Conservation (phyloP, 2,888 invertebrate species). For the Sphaeridia pumilis region DNA sequence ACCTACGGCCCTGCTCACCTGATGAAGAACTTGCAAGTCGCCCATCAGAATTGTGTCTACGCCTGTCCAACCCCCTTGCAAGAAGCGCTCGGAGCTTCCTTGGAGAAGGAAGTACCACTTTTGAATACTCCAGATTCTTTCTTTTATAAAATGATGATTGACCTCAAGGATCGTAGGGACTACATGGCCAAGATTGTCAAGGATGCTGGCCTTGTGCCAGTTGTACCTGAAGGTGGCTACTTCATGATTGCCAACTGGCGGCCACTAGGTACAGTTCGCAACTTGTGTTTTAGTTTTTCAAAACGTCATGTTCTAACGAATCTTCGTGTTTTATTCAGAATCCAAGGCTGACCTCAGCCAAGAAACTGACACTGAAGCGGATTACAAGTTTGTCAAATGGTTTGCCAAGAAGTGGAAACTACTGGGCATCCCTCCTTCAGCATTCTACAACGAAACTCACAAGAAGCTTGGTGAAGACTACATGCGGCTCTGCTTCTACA, state of each 20-base stretch:
- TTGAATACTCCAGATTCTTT: slow-evolving; percentile 66
- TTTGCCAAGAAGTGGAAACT: slow-evolving; percentile 84
- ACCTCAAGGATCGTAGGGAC: slow-evolving; percentile 67
- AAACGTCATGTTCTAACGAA: neutral
- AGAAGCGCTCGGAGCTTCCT: slow-evolving; percentile 82
- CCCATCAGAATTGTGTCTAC: slow-evolving; percentile 56
- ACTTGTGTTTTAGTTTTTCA: neutral
- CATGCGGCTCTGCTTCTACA: slow-evolving; percentile 88
- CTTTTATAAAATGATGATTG: slow-evolving; percentile 60
- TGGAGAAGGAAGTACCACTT: slow-evolving; percentile 69
- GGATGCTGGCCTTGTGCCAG: slow-evolving; percentile 77
- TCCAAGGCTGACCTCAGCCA: slow-evolving; percentile 55
- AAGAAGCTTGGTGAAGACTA: slow-evolving; percentile 71
- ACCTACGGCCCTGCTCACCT: slow-evolving; percentile 46
- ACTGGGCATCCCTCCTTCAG: slow-evolving; percentile 85
- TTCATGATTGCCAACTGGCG: slow-evolving; percentile 94
- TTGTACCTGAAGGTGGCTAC: slow-evolving; percentile 91
- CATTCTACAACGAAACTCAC: slow-evolving; percentile 74
- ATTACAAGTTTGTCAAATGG: slow-evolving; percentile 92
- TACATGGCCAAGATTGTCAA: slow-evolving; percentile 59
- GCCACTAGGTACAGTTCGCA: slow-evolving; percentile 48
- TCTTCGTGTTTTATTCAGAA: slow-evolving; percentile 41
- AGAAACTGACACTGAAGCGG: slow-evolving; percentile 61
- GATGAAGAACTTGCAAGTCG: slow-evolving; percentile 41
- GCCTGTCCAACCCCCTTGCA: slow-evolving; percentile 81